These are phyloP conservation scores for Zophobas atratus DNA, from an alignment of 1,140 invertebrate genomes.

Conservation along the genomic window DNA sequence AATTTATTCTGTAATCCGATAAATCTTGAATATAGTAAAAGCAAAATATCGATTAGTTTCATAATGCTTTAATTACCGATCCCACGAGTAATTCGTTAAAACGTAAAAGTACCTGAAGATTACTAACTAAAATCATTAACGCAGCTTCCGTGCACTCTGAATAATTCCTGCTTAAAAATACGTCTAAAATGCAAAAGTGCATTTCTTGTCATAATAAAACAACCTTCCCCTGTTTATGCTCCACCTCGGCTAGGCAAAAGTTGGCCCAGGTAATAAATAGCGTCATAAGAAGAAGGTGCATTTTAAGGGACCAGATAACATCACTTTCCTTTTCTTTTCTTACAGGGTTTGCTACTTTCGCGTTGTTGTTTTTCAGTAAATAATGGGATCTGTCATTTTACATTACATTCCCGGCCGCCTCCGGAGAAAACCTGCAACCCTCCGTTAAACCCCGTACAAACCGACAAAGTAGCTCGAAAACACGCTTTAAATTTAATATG, in stretches of 20 bases:
- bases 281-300: slow-evolving; percentile 58
- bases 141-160: background rate
- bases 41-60: background rate
- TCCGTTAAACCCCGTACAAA: slow-evolving; percentile 42
- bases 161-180: background rate
- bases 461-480: slow-evolving; percentile 45
- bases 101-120: background rate
- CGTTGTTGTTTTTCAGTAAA: slow-evolving; percentile 68
- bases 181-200: background rate
- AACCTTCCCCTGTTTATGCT: slow-evolving; percentile 27
- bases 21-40: slow-evolving; percentile 1
- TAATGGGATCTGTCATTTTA: slow-evolving; percentile 69
- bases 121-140: background rate
- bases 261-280: slow-evolving; percentile 60
- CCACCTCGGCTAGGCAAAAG: slow-evolving; percentile 48
- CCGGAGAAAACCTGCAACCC: slow-evolving; percentile 58
- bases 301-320: slow-evolving; percentile 64
- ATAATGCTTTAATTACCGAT: background rate
- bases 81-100: background rate
- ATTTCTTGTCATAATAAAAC: slow-evolving; percentile 19
- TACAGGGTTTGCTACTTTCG: slow-evolving; percentile 66
- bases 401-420: slow-evolving; percentile 63
- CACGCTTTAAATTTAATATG: slow-evolving; percentile 51
- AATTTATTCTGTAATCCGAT: slow-evolving; percentile 2
- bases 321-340: slow-evolving; percentile 62